These are phyloP conservation scores for Leptinotarsa juncta DNA, from an alignment of 2,888 invertebrate genomes.

Conservation along the genomic window DNA sequence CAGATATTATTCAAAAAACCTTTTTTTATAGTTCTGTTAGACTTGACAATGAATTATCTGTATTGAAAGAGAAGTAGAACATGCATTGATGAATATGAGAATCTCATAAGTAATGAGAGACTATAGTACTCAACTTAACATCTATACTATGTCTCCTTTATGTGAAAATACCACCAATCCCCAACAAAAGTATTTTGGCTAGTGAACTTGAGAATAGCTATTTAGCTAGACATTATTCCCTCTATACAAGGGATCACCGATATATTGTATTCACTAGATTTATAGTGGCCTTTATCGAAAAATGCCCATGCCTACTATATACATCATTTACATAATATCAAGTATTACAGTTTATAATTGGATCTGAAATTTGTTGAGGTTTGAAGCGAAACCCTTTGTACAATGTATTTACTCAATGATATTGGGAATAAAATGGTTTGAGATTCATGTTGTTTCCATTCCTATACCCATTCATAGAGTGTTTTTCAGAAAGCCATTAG, in stretches of 20 bases:
- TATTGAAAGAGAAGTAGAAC: too few relatives aligned
- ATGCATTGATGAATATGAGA: too few relatives aligned
- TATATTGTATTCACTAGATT: conserved; percentile 53
- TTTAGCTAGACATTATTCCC: conserved; percentile 57
- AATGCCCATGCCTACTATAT: conserved; percentile 59
- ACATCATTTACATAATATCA: conserved; percentile 46
- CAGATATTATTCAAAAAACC: too few relatives aligned
- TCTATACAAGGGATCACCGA: conserved; percentile 61
- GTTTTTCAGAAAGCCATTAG: background rate
- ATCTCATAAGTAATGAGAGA: too few relatives aligned
- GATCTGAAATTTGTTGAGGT: conserved; percentile 49
- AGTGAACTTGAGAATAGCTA: conserved; percentile 60
- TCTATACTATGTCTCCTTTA: background rate
- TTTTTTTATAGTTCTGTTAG: too few relatives aligned
- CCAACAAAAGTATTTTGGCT: conserved; percentile 54
- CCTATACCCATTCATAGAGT: background rate
- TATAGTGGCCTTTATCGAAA: conserved; percentile 62
- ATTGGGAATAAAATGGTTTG: conserved; percentile 50
- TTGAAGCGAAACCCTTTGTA: conserved; percentile 49
- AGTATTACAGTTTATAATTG: conserved; percentile 47
- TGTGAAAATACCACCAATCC: conserved; percentile 30
- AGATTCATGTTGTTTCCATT: conserved; percentile 31
- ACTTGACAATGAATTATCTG: too few relatives aligned
- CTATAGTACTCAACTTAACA: background rate
- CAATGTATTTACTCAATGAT: conserved; percentile 51